Evolutionary conservation across 2,797 vertebrate genomes (phyloP), one percentile per base, ranked within the genome.

Genomic region (Hemibagrus guttatus): DNA sequence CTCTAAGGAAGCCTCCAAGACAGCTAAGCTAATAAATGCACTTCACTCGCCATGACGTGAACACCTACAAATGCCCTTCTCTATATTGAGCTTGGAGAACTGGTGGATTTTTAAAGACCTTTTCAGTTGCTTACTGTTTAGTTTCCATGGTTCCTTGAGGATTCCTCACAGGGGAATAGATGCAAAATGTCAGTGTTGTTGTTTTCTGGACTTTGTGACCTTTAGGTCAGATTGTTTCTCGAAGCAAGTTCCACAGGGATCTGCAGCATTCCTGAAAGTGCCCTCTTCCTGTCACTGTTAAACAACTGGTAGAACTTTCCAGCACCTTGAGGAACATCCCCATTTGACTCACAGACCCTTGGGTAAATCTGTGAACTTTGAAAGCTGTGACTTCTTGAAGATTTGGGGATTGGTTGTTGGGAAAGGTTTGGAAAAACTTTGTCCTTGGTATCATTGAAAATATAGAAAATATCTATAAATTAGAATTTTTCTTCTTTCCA

Each of bases 21-120:
- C 85, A 85, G 87, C 87, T 86, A 72, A 81, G 83, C 84, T 86
- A 89, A 87, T 88, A 89, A 89, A 85, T 80, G 63, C 76, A 71
- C 63, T 84, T 58, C 68, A 56, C 52, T 83, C 58, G 64, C 69
- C 66, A 39, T 71, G 85, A 82, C 21, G 61, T n/a, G 78, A 81
- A 66, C 78, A 66, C 61, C 64, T 86, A 71, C 52, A 49, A 68
- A 81, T 39, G 2, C 72, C 9, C 59, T 63, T 19, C 8, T 16
- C 42, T 52, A n/a, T 31, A n/a, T 14, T 23, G 28, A 31, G 61
- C 58, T 58, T 7, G 28, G 59, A 63, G 39, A 3, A 56, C 39
- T 58, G 84, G 17, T 26, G 17, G 19, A 52, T 35, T 52, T 31
- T 19, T 28, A 46, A 84, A 28, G 39, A 74, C 42, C 19, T 69